Conservation (phyloP, 2,113 vertebrate species). For the Protobothrops flavoviridis region DNA sequence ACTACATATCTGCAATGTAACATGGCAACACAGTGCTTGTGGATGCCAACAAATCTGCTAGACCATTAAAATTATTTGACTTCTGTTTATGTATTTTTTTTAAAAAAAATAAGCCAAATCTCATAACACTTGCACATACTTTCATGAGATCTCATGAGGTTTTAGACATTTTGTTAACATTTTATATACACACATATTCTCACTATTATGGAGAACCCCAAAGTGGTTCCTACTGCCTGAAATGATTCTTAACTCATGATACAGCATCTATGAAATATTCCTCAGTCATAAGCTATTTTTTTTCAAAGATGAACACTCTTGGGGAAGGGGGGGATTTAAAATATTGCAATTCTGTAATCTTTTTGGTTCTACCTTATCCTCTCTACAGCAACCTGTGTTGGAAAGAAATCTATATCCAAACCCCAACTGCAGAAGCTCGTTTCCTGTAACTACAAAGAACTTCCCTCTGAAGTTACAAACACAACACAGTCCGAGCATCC, state of each 20-base stretch:
- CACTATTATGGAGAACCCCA: background rate
- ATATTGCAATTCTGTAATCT: background rate
- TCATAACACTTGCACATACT: background rate
- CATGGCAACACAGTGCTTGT: background rate
- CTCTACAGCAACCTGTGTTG: slow-evolving; percentile 1
- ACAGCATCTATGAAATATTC: background rate
- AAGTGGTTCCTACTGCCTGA: background rate
- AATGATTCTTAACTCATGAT: background rate
- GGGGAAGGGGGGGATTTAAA: background rate
- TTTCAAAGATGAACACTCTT: background rate
- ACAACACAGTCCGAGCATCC: background rate
- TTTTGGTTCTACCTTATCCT: background rate
- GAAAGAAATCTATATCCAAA: slow-evolving; percentile 1
- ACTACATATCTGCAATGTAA: background rate
- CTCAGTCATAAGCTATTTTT: background rate
- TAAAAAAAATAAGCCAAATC: background rate
- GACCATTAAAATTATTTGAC: background rate
- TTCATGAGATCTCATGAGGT: background rate
- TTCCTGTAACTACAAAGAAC: slow-evolving; percentile 16
- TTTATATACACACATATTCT: background rate
- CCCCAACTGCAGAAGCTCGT: slow-evolving; percentile 17
- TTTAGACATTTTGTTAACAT: background rate
- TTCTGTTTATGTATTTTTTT: background rate
- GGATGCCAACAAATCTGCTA: background rate
- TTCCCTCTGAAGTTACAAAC: background rate